Conservation (phyloP, 2,888 invertebrate species). For the Caenorhabditis sp. region DNA sequence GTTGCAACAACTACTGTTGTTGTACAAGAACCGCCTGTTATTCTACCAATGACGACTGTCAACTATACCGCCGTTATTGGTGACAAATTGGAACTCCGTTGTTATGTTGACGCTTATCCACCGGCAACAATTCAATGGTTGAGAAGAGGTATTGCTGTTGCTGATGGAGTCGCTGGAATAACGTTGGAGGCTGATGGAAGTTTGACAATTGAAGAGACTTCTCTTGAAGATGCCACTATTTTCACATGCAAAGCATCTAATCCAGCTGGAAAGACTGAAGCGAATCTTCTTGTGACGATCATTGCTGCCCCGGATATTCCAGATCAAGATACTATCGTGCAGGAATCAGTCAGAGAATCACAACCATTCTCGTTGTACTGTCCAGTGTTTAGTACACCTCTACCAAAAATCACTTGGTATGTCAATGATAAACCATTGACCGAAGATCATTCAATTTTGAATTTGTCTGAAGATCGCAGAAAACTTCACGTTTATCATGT, state of each 20-base stretch:
- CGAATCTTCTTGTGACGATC: conserved; percentile 75
- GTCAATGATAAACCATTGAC: conserved; percentile 59
- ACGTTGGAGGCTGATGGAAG: conserved; percentile 48
- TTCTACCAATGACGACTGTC: conserved; percentile 48
- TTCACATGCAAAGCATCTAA: conserved; percentile 78
- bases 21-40: conserved; percentile 65
- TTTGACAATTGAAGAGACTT: conserved; percentile 54
- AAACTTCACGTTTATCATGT: conserved; percentile 57
- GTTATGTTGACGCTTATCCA: conserved; percentile 59
- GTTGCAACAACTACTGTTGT: conserved; percentile 53
- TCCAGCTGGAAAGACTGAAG: conserved; percentile 75
- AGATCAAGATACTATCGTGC: conserved; percentile 52
- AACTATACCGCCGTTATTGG: conserved; percentile 60
- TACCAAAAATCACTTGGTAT: conserved; percentile 66
- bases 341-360: conserved; percentile 54
- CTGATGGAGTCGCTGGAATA: conserved; percentile 34
- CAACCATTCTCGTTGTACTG: conserved; percentile 66
- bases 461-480: conserved; percentile 65
- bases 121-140: conserved; percentile 52
- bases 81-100: conserved; percentile 55
- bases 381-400: conserved; percentile 66
- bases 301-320: conserved; percentile 71
- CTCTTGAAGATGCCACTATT: conserved; percentile 73
- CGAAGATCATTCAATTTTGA: conserved; percentile 45
- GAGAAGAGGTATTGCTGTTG: conserved; percentile 51